Conservation (phyloP, 1,140 invertebrate genomes). For the Lanistes nyassanus region DNA sequence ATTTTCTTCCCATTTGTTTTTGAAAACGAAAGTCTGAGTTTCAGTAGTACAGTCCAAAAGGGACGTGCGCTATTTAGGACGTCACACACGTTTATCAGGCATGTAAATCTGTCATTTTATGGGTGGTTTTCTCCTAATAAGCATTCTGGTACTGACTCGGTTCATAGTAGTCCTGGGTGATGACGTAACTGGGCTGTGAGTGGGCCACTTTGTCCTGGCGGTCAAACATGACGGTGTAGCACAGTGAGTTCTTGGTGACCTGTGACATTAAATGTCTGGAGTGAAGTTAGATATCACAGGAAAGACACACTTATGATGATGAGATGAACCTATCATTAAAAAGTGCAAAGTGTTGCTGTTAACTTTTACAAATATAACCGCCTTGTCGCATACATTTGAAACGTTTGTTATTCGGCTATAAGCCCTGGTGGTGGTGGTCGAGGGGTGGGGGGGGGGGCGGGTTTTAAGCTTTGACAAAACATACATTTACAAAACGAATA, state of each 20-base stretch:
- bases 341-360: neutral
- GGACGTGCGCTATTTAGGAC: neutral
- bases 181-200: constrained; percentile 84
- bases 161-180: constrained; percentile 93
- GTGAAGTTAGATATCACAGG: neutral
- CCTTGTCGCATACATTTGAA: no score
- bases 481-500: no score
- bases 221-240: constrained; percentile 28
- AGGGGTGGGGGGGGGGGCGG: no score
- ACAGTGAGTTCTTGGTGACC: constrained; percentile 33
- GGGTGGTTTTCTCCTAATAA: neutral
- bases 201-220: constrained; percentile 75
- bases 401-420: no score
- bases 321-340: neutral
- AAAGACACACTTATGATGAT: no score
- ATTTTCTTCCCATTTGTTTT: neutral
- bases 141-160: constrained; percentile 72
- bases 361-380: no score
- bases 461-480: no score
- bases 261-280: constrained; percentile 6
- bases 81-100: neutral
- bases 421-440: no score
- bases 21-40: no score
- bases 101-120: neutral
- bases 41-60: neutral